Evolutionary conservation across 2,888 invertebrate genomes (phyloP).

Genomic region (Apamea anceps): DNA sequence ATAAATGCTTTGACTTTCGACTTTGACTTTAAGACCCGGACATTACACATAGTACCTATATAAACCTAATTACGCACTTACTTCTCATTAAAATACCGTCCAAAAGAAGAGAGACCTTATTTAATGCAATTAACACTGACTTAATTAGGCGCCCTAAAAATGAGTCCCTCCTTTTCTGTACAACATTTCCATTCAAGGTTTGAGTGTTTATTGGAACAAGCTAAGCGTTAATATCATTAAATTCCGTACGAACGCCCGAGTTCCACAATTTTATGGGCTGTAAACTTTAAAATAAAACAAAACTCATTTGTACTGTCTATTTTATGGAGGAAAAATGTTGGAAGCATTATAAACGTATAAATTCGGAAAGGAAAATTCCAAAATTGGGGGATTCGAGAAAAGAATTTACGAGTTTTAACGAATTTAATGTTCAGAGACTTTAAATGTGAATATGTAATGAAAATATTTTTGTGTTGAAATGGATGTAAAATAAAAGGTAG

Average conservation of each 20-base stretch:
- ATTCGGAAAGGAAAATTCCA: conserved; percentile 42
- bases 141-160: conserved; percentile 22
- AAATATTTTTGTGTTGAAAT: conserved; percentile 17
- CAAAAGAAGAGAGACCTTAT: not conserved
- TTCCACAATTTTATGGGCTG: conserved; percentile 68
- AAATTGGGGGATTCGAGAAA: conserved; percentile 39
- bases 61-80: not conserved
- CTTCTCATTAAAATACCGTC: not conserved
- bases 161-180: not conserved
- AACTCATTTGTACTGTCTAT: conserved; percentile 64
- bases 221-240: conserved; percentile 64
- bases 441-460: conserved; percentile 54
- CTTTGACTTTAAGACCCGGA: not conserved
- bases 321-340: conserved; percentile 58
- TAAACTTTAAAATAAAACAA: conserved; percentile 71
- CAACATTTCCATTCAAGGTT: conserved; percentile 39
- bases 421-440: conserved; percentile 53
- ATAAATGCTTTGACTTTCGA: no score
- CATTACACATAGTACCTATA: no score
- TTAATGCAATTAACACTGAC: not conserved
- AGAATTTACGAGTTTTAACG: conserved; percentile 56
- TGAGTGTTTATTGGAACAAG: conserved; percentile 48
- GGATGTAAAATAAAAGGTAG: conserved; percentile 31
- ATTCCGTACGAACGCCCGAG: conserved; percentile 58
- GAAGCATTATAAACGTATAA: conserved; percentile 42